These are phyloP conservation scores for Gambusia holbrooki DNA, from an alignment of 2,113 vertebrate genomes.

Conservation along the genomic window DNA sequence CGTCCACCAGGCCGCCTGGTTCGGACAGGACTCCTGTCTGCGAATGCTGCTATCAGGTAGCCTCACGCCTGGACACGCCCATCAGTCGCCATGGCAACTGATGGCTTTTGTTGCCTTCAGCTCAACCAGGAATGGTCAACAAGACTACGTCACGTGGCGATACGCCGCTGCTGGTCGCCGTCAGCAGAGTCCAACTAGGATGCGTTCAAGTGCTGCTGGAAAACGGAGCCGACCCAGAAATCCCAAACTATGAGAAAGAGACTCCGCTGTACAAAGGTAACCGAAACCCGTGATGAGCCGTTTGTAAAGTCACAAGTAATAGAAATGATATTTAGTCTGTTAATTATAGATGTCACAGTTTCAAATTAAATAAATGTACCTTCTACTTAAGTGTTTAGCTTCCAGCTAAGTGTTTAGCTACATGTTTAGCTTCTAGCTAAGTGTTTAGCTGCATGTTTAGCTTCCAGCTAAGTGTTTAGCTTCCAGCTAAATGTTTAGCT, in stretches of 20 bases:
- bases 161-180: slow-evolving; percentile 85
- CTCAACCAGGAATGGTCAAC: slow-evolving; percentile 84
- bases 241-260: slow-evolving; percentile 85
- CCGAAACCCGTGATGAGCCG: too few species aligned
- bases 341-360: too few species aligned
- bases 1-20: slow-evolving; percentile 89
- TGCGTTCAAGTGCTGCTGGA: slow-evolving; percentile 85
- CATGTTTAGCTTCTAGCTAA: too few species aligned
- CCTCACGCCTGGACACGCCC: not conserved
- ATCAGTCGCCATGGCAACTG: not conserved
- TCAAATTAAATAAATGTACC: too few species aligned
- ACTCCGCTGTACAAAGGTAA: slow-evolving; percentile 92
- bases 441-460: too few species aligned
- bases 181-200: slow-evolving; percentile 72
- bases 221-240: slow-evolving; percentile 85
- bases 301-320: too few species aligned
- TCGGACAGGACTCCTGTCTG: slow-evolving; percentile 85
- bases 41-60: slow-evolving; percentile 85
- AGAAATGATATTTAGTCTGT: too few species aligned
- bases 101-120: slow-evolving; percentile 64
- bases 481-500: too few species aligned
- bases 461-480: too few species aligned
- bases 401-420: too few species aligned
- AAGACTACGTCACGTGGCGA: slow-evolving; percentile 85
- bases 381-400: too few species aligned